Evolutionary conservation across 2,797 vertebrate genomes (phyloP).

Genomic region (Pitangus sulphuratus): DNA sequence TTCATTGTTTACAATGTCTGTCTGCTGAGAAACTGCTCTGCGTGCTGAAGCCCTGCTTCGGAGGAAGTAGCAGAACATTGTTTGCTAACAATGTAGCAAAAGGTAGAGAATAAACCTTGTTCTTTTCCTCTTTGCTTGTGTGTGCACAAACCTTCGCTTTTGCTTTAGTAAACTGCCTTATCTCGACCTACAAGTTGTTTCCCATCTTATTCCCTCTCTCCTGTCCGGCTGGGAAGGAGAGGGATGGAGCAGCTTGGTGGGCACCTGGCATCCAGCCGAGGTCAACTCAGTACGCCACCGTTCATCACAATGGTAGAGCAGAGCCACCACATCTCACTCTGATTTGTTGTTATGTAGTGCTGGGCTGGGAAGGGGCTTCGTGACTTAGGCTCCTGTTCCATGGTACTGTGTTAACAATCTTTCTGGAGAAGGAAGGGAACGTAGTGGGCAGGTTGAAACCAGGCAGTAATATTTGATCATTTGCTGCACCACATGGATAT

Average conservation of each 20-base stretch:
- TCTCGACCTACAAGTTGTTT: background rate
- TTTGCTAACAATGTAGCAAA: no score
- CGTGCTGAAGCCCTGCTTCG: background rate
- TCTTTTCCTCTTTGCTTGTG: background rate
- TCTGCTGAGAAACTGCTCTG: background rate
- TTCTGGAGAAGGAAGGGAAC: background rate
- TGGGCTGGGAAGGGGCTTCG: background rate
- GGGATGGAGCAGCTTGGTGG: background rate
- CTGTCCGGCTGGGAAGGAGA: background rate
- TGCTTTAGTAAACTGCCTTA: background rate
- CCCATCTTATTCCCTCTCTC: background rate
- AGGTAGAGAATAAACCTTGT: background rate
- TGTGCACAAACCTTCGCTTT: background rate
- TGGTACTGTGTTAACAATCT: background rate
- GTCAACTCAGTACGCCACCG: background rate
- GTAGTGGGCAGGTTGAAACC: background rate
- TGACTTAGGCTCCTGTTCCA: background rate
- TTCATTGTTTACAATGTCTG: background rate
- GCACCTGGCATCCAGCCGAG: background rate
- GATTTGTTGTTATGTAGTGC: rapidly evolving
- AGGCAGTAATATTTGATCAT: background rate
- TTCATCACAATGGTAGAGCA: background rate
- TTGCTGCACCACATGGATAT: background rate
- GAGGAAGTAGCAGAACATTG: background rate
- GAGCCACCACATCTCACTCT: background rate